These are phyloP conservation scores for Agrochola macilenta DNA, from an alignment of 2,888 invertebrate species.

Conservation along the genomic window DNA sequence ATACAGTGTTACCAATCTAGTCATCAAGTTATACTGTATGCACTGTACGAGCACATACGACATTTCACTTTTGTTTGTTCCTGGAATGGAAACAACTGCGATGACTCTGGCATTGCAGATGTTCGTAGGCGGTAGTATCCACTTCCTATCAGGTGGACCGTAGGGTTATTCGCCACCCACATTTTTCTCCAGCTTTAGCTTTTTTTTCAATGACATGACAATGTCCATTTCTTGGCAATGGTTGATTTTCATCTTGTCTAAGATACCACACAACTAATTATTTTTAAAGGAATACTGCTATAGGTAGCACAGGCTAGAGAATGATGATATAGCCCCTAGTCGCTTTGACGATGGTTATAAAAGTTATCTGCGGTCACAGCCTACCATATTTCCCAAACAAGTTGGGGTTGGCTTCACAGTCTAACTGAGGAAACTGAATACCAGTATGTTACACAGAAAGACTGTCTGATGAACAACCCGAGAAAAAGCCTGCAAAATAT, in stretches of 20 bases:
- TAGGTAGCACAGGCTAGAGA: neutral
- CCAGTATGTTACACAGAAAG: slow-evolving; percentile 25
- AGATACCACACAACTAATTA: neutral
- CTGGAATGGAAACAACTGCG: neutral
- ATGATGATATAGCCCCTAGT: neutral
- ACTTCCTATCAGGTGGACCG: neutral
- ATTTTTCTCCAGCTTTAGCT: neutral
- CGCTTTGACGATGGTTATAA: neutral
- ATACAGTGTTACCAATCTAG: too few species aligned
- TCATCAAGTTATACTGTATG: too few species aligned
- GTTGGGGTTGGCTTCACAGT: neutral
- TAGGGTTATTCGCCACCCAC: neutral
- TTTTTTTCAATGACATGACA: neutral
- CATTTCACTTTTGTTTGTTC: neutral
- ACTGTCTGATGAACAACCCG: slow-evolving; percentile 16
- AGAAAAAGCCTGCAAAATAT: slow-evolving; percentile 25
- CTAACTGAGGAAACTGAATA: neutral
- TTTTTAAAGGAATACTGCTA: neutral
- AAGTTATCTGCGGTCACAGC: neutral
- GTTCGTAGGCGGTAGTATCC: neutral
- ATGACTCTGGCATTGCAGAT: neutral
- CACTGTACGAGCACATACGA: too few species aligned
- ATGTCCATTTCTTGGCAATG: slow-evolving; percentile 1
- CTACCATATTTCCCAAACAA: neutral
- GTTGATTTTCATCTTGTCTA: slow-evolving; percentile 8